Percentiles rank a stretch among this genome's conserved stretches.
These are phyloP conservation scores for Epirrhoe alternata DNA, from an alignment of 2,888 invertebrate species.

Conservation along the genomic window DNA sequence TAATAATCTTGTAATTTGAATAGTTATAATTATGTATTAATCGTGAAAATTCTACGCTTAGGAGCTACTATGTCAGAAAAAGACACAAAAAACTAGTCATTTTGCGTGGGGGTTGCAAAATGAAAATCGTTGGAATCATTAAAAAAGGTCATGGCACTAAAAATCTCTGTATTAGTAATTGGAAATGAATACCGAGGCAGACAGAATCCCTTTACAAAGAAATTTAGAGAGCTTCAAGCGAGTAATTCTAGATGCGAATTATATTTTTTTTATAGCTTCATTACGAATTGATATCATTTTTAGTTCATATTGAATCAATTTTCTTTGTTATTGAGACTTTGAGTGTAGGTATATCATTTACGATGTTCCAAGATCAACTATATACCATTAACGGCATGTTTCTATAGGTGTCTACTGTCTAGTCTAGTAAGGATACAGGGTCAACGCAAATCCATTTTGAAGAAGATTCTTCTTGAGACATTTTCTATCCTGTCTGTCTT, in stretches of 20 bases:
- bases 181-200: not conserved
- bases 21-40: not conserved
- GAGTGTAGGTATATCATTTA: too few species aligned
- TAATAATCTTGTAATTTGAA: conserved; percentile 1
- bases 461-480: too few species aligned
- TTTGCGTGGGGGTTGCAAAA: not conserved
- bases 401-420: too few species aligned
- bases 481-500: too few species aligned
- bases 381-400: too few species aligned
- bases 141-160: not conserved
- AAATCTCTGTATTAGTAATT: not conserved
- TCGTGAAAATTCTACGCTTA: not conserved
- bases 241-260: not conserved
- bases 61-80: too few species aligned
- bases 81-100: too few species aligned
- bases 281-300: not conserved
- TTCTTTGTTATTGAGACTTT: not conserved
- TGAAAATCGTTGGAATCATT: not conserved
- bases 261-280: not conserved
- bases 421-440: too few species aligned
- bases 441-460: too few species aligned
- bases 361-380: too few species aligned
- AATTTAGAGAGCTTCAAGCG: not conserved
- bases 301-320: not conserved
- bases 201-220: not conserved